A percentile compares a stretch with the other conserved stretches of the same genome.
phyloP scores from a whole-genome alignment of 1,140 invertebrate genomes.

The Choristoneura fumiferana region DNA sequence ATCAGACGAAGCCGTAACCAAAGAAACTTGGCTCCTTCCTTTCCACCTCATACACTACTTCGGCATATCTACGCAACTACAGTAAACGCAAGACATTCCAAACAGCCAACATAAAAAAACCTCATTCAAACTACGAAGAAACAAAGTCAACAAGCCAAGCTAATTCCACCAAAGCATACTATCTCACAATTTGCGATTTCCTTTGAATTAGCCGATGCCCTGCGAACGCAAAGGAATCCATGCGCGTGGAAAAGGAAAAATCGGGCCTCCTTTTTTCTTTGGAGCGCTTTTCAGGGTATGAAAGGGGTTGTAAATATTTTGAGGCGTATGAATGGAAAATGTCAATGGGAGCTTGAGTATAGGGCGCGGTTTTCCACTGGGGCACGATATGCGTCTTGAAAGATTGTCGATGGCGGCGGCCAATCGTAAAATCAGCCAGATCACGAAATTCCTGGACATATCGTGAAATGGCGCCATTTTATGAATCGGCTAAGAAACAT shows the following conservation, averaged over 20 bases:
- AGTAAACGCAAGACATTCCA: too few relatives aligned
- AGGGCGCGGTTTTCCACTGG: conserved; percentile 40
- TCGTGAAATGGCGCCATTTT: too few relatives aligned
- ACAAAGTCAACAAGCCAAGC: conserved; percentile 8
- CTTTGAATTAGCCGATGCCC: conserved; percentile 15
- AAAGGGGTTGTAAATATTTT: conserved; percentile 75
- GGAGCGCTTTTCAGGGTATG: conserved; percentile 58
- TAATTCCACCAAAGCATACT: conserved; percentile 5
- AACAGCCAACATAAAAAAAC: too few relatives aligned
- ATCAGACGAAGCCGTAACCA: too few relatives aligned
- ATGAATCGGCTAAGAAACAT: too few relatives aligned
- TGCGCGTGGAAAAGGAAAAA: conserved; percentile 47
- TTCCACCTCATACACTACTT: too few relatives aligned
- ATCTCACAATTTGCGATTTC: conserved; percentile 18
- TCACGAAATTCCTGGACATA: too few relatives aligned
- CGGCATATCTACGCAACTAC: too few relatives aligned
- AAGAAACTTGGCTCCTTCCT: too few relatives aligned
- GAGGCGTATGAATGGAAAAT: conserved; percentile 68
- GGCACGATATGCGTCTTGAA: not conserved
- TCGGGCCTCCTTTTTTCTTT: conserved; percentile 62
- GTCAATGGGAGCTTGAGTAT: conserved; percentile 62
- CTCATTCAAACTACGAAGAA: not conserved
- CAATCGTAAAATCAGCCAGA: too few relatives aligned
- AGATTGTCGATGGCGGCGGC: too few relatives aligned
- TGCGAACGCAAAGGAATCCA: conserved; percentile 5